Percentiles rank a stretch among this genome's conserved stretches.
Conservation (phyloP, 2,888 invertebrate genomes). For the Acleris holmiana region DNA sequence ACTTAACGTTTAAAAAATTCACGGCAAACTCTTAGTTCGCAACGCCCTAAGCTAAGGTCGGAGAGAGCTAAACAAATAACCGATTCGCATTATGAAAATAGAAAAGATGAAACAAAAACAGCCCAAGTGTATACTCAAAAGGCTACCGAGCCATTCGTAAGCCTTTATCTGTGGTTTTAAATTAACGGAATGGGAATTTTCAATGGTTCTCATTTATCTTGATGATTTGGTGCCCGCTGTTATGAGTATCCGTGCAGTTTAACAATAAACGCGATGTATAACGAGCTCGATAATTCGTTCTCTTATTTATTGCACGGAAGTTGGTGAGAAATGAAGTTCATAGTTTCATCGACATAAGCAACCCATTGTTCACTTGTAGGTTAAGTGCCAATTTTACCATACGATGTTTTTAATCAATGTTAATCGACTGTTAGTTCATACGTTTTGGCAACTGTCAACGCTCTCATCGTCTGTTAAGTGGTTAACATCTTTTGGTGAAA, state of each 20-base stretch:
- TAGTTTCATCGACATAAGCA: too few relatives aligned
- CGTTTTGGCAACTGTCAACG: too few relatives aligned
- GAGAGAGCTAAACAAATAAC: slow-evolving; percentile 71
- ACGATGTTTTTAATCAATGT: too few relatives aligned
- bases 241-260: slow-evolving; percentile 26
- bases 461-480: too few relatives aligned
- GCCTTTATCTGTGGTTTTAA: slow-evolving; percentile 51
- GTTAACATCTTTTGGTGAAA: too few relatives aligned
- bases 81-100: slow-evolving; percentile 73
- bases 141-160: slow-evolving; percentile 49
- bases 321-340: slow-evolving; percentile 5
- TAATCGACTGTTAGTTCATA: too few relatives aligned
- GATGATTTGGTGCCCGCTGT: slow-evolving; percentile 25
- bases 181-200: slow-evolving; percentile 50
- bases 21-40: slow-evolving; percentile 61
- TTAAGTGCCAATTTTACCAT: too few relatives aligned
- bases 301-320: slow-evolving; percentile 16
- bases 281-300: slow-evolving; percentile 12
- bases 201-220: slow-evolving; percentile 29
- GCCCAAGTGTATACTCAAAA: slow-evolving; percentile 53
- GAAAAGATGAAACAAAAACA: slow-evolving; percentile 59
- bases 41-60: slow-evolving; percentile 42
- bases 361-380: too few relatives aligned
- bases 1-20: too few relatives aligned
- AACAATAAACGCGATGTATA: slow-evolving; percentile 13